These are phyloP conservation scores for Myotis pilosus DNA, from an alignment of 2,797 vertebrate genomes.

Conservation along the genomic window DNA sequence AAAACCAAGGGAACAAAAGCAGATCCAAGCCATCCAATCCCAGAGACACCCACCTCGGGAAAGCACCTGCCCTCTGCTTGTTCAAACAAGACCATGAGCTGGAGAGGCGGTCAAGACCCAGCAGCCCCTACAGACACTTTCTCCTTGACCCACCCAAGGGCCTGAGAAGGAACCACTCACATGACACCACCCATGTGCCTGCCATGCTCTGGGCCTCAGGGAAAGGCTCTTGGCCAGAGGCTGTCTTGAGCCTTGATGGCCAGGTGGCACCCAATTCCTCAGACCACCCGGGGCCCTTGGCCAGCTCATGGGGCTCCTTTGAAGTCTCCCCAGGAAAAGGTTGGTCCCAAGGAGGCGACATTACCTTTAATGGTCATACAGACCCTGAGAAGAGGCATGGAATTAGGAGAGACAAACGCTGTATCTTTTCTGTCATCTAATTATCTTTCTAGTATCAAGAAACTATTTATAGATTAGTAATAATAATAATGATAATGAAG, in stretches of 20 bases:
- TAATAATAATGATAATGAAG: not conserved
- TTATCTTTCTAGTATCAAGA: not conserved
- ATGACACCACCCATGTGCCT: accelerated
- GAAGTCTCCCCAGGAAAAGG: not conserved
- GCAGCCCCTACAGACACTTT: accelerated
- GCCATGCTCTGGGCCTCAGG: accelerated
- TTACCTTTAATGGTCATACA: not conserved
- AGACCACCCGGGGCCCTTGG: accelerated
- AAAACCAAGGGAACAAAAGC: not conserved
- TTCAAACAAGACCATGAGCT: accelerated
- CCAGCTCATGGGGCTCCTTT: not conserved
- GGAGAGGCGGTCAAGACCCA: not conserved
- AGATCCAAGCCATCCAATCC: not conserved
- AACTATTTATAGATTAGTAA: not conserved
- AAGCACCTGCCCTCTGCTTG: not conserved
- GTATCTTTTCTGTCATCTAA: not conserved
- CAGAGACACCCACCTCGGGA: too few species aligned
- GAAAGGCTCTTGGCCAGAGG: not conserved
- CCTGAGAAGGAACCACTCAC: not conserved
- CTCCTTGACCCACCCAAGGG: not conserved
- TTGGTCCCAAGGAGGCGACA: not conserved
- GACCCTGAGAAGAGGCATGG: not conserved
- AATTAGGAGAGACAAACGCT: not conserved
- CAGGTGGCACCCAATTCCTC: not conserved
- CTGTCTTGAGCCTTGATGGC: not conserved